Conservation (phyloP, 2,797 vertebrate genomes). For the Melanogrammus aeglefinus region DNA sequence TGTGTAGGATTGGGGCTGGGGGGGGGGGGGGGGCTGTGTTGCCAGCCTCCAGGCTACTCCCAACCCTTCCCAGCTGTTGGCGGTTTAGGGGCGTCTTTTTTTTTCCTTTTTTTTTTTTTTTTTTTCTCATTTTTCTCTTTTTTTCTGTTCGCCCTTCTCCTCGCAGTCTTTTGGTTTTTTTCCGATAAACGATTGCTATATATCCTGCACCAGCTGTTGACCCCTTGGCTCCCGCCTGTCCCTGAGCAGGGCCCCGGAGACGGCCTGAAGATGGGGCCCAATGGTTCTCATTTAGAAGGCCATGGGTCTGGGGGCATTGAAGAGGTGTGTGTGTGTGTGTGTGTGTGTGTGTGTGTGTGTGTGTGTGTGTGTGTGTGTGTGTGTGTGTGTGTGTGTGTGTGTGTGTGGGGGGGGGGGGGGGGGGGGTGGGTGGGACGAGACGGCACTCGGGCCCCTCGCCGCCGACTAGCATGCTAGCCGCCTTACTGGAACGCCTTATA, state of each 20-base stretch:
- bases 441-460: conserved; percentile 70
- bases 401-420: no score
- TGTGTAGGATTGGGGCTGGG: neutral
- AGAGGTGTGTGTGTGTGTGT: no score
- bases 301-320: conserved; percentile 66
- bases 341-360: no score
- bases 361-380: no score
- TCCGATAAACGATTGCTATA: conserved; percentile 99
- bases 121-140: conserved; percentile 78
- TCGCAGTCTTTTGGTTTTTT: conserved; percentile 82
- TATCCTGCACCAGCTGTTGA: conserved; percentile 98
- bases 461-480: conserved; percentile 78
- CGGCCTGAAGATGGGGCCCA: conserved; percentile 56
- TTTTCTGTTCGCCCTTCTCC: conserved; percentile 73
- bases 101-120: conserved; percentile 69
- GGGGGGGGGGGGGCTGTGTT: conserved; percentile 81
- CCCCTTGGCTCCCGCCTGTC: conserved; percentile 80
- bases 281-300: conserved; percentile 93
- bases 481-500: conserved; percentile 46
- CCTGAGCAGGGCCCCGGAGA: conserved; percentile 60
- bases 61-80: conserved; percentile 99
- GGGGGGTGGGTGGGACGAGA: conserved; percentile 30
- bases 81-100: conserved; percentile 83
- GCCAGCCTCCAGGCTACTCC: conserved; percentile 99
- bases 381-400: no score